Evolutionary conservation across 2,113 vertebrate species (phyloP).

Genomic region (Miniopterus natalensis): DNA sequence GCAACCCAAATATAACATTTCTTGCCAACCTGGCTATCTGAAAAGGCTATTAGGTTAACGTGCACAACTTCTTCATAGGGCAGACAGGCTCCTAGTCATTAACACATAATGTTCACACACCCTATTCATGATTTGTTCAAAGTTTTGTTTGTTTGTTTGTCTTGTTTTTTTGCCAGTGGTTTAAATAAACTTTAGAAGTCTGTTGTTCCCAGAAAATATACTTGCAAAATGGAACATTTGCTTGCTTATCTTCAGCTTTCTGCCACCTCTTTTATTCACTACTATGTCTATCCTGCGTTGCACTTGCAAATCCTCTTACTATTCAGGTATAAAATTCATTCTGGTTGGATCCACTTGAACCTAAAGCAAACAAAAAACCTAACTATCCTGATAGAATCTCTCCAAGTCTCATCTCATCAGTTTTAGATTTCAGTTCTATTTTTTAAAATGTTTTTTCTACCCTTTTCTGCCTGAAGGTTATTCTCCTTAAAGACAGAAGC

Average conservation of each 20-base stretch:
- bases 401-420: background rate
- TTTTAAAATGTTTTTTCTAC: background rate
- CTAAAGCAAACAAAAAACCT: background rate
- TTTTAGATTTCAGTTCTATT: constrained; percentile 11
- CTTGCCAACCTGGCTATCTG: background rate
- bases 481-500: background rate
- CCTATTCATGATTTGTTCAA: constrained; percentile 37
- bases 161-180: background rate
- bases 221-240: background rate
- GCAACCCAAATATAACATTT: background rate
- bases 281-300: background rate
- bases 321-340: background rate
- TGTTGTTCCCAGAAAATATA: background rate
- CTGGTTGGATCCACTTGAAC: background rate
- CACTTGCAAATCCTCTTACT: background rate
- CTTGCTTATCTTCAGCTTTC: constrained; percentile 1
- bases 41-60: background rate
- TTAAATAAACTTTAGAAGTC: background rate
- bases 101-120: background rate
- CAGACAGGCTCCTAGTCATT: background rate
- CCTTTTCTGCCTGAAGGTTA: background rate
- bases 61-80: background rate
- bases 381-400: background rate
- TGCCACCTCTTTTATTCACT: background rate
- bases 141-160: background rate